A percentile compares a stretch with the other conserved stretches of the same genome.
These are phyloP conservation scores for Acyrthosiphon pisum DNA, from an alignment of 1,140 invertebrate species.

Conservation along the genomic window DNA sequence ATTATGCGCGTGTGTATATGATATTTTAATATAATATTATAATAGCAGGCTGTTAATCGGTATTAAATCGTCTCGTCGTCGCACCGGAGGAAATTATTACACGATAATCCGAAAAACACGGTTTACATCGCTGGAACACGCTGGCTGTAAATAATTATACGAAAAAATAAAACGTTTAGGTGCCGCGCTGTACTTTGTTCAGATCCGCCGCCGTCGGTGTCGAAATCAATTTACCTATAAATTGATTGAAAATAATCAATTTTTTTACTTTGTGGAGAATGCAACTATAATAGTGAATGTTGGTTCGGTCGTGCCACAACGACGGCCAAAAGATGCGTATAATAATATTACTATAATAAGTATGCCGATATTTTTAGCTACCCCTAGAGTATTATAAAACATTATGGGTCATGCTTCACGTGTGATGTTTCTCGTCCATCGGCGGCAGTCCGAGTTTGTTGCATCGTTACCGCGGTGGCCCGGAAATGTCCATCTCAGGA, in stretches of 20 bases:
- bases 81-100: background rate
- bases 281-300: no score
- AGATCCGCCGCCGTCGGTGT: background rate
- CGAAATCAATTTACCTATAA: background rate
- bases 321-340: background rate
- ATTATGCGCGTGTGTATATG: no score
- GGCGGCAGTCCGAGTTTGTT: background rate
- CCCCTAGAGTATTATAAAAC: background rate
- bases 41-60: background rate
- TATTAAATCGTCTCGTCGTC: background rate
- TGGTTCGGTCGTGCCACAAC: no score
- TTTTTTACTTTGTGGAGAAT: no score
- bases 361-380: background rate
- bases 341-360: background rate
- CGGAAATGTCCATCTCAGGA: no score
- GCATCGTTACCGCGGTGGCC: background rate
- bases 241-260: no score
- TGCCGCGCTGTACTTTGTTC: background rate
- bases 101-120: background rate
- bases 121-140: background rate
- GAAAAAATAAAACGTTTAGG: background rate
- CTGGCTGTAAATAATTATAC: background rate
- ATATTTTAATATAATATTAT: no score
- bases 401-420: background rate
- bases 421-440: background rate